phyloP scores from a whole-genome alignment of 2,113 vertebrate genomes.

The Callospermophilus lateralis region DNA sequence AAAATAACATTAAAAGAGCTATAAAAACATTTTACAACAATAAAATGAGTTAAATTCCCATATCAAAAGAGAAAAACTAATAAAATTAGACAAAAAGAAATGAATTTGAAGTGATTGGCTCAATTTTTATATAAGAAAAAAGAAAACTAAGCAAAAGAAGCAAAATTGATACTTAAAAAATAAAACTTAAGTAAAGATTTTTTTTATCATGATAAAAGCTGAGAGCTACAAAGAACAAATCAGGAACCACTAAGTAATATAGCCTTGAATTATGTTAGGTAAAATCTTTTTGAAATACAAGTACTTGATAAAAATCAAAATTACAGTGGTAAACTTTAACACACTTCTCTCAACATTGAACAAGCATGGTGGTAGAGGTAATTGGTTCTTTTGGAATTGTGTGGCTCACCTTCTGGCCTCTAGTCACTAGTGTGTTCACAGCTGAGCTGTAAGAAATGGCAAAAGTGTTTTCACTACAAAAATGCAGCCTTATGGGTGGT shows the following conservation, averaged over 20 bases:
- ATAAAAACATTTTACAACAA: neutral
- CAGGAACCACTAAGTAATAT: neutral
- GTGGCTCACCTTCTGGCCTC: neutral
- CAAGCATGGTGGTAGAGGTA: neutral
- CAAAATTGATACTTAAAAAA: neutral
- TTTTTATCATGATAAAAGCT: neutral
- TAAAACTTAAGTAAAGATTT: neutral
- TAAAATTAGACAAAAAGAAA: slow-evolving; percentile 21
- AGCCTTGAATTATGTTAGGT: neutral
- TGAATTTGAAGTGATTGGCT: neutral
- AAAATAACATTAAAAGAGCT: neutral
- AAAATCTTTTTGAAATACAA: neutral
- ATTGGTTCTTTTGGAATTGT: neutral
- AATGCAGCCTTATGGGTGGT: neutral
- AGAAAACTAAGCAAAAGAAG: neutral
- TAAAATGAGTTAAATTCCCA: neutral
- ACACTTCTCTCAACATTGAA: neutral
- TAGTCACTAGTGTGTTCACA: neutral
- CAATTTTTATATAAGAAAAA: neutral
- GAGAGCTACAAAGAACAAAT: neutral
- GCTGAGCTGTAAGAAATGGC: neutral
- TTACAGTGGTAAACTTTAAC: neutral
- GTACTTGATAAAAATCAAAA: neutral
- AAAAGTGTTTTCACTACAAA: neutral
- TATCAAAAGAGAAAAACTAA: slow-evolving; percentile 45